These are phyloP conservation scores for Caenorhabditis uteleia DNA, from an alignment of 2,888 invertebrate genomes.

Conservation along the genomic window DNA sequence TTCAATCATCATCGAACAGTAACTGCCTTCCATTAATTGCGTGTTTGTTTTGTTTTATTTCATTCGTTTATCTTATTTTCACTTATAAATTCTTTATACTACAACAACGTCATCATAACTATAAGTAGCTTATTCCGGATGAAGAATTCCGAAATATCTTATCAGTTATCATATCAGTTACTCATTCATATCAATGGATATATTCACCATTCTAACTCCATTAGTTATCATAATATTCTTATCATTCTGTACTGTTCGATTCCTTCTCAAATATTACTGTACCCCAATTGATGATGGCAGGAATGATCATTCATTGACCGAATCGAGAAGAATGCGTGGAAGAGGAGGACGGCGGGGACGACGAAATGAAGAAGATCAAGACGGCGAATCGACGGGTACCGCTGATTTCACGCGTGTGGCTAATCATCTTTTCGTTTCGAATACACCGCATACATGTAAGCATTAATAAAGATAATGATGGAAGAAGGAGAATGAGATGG, in stretches of 20 bases:
- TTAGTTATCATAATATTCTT: conserved; percentile 16
- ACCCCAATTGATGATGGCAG: no score
- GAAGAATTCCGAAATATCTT: background rate
- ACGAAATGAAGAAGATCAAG: background rate
- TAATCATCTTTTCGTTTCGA: conserved; percentile 34
- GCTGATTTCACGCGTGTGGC: conserved; percentile 32
- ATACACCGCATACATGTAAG: conserved; percentile 33
- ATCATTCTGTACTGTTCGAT: conserved; percentile 12
- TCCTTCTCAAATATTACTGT: conserved; percentile 18
- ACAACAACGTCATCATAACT: background rate
- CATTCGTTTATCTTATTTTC: background rate
- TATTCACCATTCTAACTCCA: conserved; percentile 15
- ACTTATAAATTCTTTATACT: background rate
- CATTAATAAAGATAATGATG: no score
- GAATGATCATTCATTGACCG: conserved; percentile 4
- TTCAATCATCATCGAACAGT: background rate
- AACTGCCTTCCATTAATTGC: background rate
- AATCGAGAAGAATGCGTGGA: background rate
- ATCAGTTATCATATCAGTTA: background rate
- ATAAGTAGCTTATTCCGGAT: background rate
- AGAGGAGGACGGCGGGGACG: background rate
- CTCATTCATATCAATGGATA: conserved; percentile 12
- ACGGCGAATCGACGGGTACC: conserved; percentile 9
- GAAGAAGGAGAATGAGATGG: no score
- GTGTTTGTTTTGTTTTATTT: background rate